Percentiles rank a stretch among this genome's conserved stretches.
Evolutionary conservation across 1,140 invertebrate genomes (phyloP).

Genomic region (Lepidurus couesii): DNA sequence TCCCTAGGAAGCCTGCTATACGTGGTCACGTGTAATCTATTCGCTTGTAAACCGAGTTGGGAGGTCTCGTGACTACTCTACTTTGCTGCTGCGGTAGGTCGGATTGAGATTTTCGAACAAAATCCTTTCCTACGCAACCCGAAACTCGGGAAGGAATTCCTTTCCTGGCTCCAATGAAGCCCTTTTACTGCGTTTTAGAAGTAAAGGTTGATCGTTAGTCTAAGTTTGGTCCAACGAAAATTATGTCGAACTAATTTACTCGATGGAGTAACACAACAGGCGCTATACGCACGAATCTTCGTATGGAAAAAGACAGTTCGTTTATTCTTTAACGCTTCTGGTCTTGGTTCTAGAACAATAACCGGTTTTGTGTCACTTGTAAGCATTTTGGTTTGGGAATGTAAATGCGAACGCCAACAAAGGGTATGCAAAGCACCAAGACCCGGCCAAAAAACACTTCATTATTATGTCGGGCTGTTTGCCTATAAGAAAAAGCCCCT

Average conservation of each 20-base stretch:
- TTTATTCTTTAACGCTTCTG: background rate
- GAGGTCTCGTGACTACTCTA: background rate
- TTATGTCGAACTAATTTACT: background rate
- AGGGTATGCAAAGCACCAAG: background rate
- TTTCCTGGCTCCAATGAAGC: background rate
- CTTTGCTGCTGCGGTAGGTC: background rate
- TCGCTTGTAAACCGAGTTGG: background rate
- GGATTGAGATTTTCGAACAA: background rate
- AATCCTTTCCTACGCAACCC: background rate
- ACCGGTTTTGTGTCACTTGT: background rate
- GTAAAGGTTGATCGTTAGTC: background rate
- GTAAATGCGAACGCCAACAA: background rate
- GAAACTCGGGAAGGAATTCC: background rate
- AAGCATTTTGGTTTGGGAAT: background rate
- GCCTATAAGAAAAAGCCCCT: background rate
- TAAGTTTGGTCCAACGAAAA: background rate
- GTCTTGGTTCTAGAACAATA: background rate
- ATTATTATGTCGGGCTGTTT: background rate
- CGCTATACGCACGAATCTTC: background rate
- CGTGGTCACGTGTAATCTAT: too few relatives aligned
- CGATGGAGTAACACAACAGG: background rate
- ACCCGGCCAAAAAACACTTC: background rate
- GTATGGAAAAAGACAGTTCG: background rate
- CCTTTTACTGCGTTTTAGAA: too few relatives aligned
- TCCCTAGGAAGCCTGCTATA: too few relatives aligned